Evolutionary conservation across 1,140 invertebrate species (phyloP).

Genomic region (Procambarus virginalis): DNA sequence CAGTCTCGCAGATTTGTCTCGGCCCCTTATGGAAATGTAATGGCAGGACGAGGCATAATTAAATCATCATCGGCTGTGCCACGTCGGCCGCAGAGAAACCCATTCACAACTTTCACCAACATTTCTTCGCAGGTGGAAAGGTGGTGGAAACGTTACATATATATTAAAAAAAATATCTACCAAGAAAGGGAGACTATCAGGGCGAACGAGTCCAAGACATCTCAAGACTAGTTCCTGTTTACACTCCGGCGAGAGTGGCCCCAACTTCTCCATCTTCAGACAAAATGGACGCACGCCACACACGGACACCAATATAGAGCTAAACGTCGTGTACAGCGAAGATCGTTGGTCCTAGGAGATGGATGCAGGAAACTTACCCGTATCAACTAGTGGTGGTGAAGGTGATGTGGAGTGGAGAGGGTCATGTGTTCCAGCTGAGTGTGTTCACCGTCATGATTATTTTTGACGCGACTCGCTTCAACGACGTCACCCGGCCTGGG

Average conservation of each 20-base stretch:
- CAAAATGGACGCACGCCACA: too few species aligned
- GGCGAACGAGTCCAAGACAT: too few species aligned
- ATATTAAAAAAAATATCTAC: too few species aligned
- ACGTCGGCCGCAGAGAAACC: background rate
- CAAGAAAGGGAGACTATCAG: background rate
- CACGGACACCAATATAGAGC: too few species aligned
- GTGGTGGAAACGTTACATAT: background rate
- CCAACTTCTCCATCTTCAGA: too few species aligned
- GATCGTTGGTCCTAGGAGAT: background rate
- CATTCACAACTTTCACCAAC: background rate
- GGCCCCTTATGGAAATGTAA: constrained; percentile 59
- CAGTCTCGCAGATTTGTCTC: constrained; percentile 55
- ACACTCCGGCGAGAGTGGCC: background rate
- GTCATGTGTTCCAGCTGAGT: background rate
- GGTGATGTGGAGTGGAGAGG: background rate
- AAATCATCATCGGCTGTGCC: constrained; percentile 48
- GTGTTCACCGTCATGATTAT: background rate
- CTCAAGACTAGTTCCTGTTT: background rate
- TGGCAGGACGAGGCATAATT: constrained; percentile 52
- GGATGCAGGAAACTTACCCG: background rate
- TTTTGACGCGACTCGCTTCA: background rate
- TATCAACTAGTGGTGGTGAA: background rate
- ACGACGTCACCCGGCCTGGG: constrained; percentile 6
- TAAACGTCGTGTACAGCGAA: background rate
- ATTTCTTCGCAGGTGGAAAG: background rate